Evolutionary conservation across 2,888 invertebrate species (phyloP).

Genomic region (Lysandra bellargus): DNA sequence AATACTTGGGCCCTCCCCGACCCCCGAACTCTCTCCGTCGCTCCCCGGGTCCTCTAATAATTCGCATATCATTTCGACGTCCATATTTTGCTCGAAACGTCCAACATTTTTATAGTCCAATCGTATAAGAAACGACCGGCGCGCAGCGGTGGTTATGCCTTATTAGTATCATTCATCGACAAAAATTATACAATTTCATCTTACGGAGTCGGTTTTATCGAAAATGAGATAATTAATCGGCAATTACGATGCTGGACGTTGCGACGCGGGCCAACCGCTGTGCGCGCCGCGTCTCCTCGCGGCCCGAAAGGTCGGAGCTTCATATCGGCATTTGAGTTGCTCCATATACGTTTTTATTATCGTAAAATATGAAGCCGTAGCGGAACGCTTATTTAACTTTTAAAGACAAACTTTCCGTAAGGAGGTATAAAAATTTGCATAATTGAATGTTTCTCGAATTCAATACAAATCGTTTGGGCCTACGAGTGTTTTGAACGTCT

Average conservation of each 20-base stretch:
- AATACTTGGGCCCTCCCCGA: conserved; percentile 53
- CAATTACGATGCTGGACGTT: conserved; percentile 76
- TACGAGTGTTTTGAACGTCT: conserved; percentile 59
- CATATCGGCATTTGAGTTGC: conserved; percentile 80
- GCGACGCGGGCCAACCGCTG: conserved; percentile 73
- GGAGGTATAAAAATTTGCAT: conserved; percentile 74
- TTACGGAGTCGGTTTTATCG: conserved; percentile 75
- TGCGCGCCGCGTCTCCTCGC: conserved; percentile 55
- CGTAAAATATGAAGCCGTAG: conserved; percentile 77
- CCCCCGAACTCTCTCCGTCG: neutral
- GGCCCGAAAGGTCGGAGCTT: conserved; percentile 52
- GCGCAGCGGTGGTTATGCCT: conserved; percentile 64
- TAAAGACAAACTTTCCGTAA: conserved; percentile 66
- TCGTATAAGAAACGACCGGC: conserved; percentile 57
- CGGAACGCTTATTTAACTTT: conserved; percentile 59
- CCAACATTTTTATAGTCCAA: conserved; percentile 60
- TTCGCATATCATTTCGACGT: conserved; percentile 57
- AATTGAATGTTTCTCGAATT: conserved; percentile 69
- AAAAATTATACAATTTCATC: conserved; percentile 75
- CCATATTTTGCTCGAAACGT: conserved; percentile 59
- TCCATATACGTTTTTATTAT: conserved; percentile 78
- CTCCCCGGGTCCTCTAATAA: conserved; percentile 36
- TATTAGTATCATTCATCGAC: conserved; percentile 70
- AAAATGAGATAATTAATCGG: conserved; percentile 77
- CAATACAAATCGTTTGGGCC: conserved; percentile 66